These are phyloP conservation scores for Eulimnadia texana DNA, from an alignment of 1,140 invertebrate species.

Conservation along the genomic window DNA sequence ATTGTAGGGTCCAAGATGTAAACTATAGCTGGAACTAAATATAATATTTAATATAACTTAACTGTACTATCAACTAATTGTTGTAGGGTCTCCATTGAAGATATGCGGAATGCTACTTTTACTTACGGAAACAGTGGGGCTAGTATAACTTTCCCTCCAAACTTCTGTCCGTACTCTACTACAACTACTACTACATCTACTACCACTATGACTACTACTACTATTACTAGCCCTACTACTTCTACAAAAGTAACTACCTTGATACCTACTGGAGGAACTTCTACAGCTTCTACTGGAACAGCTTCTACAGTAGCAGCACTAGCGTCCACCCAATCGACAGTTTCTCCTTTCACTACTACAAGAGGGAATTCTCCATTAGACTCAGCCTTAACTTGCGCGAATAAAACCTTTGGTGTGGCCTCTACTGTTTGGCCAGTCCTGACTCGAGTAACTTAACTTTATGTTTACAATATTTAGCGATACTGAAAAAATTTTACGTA, in stretches of 20 bases:
- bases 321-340: neutral
- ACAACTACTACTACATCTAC: neutral
- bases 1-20: too few relatives aligned
- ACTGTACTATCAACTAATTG: too few relatives aligned
- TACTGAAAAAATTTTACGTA: neutral
- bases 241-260: too few relatives aligned
- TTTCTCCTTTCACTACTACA: too few relatives aligned
- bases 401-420: slow-evolving; percentile 1
- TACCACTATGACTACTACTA: too few relatives aligned
- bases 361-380: too few relatives aligned
- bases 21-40: too few relatives aligned
- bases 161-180: neutral
- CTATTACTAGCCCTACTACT: too few relatives aligned
- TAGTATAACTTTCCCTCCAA: neutral
- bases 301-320: neutral
- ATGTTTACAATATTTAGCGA: neutral
- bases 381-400: too few relatives aligned
- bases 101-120: neutral
- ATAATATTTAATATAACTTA: too few relatives aligned
- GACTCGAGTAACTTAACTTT: neutral
- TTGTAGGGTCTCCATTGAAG: neutral
- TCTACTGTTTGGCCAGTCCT: neutral
- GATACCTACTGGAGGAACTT: too few relatives aligned
- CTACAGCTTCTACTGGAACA: neutral
- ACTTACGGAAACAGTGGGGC: neutral